Base-by-base conservation (phyloP, 2,888 invertebrate genomes). In the Cynaeus angustus region DNA sequence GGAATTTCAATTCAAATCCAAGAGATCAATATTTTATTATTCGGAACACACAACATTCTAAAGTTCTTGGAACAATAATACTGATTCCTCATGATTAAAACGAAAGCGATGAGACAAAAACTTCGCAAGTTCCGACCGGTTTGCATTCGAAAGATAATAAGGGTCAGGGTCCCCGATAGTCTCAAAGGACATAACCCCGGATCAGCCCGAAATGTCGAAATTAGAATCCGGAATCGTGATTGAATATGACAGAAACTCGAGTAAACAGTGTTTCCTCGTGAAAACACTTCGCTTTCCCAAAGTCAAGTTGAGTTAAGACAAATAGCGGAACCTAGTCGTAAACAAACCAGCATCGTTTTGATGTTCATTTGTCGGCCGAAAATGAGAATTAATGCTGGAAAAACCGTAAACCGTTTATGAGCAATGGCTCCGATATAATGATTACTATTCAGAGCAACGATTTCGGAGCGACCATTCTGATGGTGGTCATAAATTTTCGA, bases 401-500 rank as follows among this genome's bases (percentile, higher is more conserved):
- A 66, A 58, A 14, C 16, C 13, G 41, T 30, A 59, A 67, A 66
- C 12, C 59, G 59, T 41, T 68, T 61, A 70, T 70, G 66, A 70
- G 66, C 28, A 55, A 70, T 66, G 33, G 65, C 64, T 58, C 71
- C 70, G 72, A 74, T 74, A 74, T 76, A 77, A 74, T 76, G 75
- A 74, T 74, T 74, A 75, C 75, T 70, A 75, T 70, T 77, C 74
- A 72, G 72, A 61, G 67, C 72, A 75, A 74, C 74, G 71, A 75
- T 76, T 74, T 72, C 72, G 72, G 38, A 45, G 59, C 66, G 66
- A 61, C 66, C 66, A 43, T 48, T 59, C 55, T 71, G 74, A 75
- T 73, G 75, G 73, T 70, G 62, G 68, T 66, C 75, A 75, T 77
- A 77, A 78, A 78, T 78, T 75, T 69, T 50, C 52, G 58, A 45